Evolutionary conservation across 2,113 vertebrate species (phyloP), one percentile per base, ranked within the genome.

Genomic region (Anas platyrhynchos): DNA sequence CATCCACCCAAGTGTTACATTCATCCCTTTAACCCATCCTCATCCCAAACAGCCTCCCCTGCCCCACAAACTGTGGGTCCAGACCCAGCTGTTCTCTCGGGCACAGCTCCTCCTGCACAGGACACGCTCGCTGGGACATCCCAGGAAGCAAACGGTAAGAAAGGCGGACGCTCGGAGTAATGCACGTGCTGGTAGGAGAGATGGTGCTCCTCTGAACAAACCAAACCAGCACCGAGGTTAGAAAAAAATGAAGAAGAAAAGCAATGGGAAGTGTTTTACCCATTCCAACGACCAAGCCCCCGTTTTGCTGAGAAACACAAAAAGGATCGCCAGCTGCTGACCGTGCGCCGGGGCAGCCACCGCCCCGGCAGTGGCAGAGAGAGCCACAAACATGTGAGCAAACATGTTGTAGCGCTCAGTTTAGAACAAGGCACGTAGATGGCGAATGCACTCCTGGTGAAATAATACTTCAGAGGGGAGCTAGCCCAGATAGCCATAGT

Each of bases 31-130:
- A 56, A 27, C 61, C 41, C 61, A 20, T 2, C 61, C 1, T 0
- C 61, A 32, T 18, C 50, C 77, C 15, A 41, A n/a, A 7, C 31
- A 44, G 46, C 6, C 4, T 68, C n/a, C n/a, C 29, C 13, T 48
- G 54, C 6, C 9, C 9, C 7, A 0, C 32, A 41, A 44, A 22
- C 34, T 1, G 0, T 1, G 26, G 6, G 1, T 41, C 27, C 63
- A 29, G 23, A 20, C 50, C 34, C 67, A 76, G 25, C 11, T 46
- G 11, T 31, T 88, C 31, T 65, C 73, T 9, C 4, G 0, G 13
- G 15, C 26, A 41, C 18, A 26, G 26, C 62, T 63, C 34, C 76
- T 78, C 36, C 59, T 65, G 44, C 21, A 12, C 23, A 50, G 23
- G 32, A 26, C 32, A 13, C 7, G 7, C 46, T 32, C 21, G 14